These are phyloP conservation scores for Spea multiplicata DNA, from an alignment of 2,113 vertebrate genomes.

Conservation along the genomic window DNA sequence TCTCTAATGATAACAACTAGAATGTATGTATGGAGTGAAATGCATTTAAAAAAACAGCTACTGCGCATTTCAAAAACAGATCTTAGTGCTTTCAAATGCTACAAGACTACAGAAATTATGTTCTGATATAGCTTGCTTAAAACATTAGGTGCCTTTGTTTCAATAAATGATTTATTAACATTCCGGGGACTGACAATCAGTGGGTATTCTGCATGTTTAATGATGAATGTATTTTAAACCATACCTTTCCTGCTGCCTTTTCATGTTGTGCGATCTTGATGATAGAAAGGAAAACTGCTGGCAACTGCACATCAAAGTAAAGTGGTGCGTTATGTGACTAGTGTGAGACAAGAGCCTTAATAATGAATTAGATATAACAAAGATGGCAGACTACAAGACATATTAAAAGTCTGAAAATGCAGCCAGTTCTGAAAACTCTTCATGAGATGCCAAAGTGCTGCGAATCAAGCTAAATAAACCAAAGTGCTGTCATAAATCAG, in stretches of 20 bases:
- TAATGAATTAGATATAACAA: conserved; percentile 36
- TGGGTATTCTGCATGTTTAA: conserved; percentile 24
- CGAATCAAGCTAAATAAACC: background rate
- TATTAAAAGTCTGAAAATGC: conserved; percentile 14
- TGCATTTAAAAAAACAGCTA: conserved; percentile 6
- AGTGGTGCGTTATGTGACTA: conserved; percentile 35
- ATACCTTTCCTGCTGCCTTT: conserved; percentile 24
- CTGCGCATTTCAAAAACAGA: background rate
- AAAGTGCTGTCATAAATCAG: background rate
- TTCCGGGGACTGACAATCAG: conserved; percentile 19
- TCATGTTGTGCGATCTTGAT: background rate
- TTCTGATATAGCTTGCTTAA: conserved; percentile 23
- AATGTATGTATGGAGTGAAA: background rate
- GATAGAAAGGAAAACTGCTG: background rate
- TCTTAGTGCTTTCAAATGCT: conserved; percentile 17
- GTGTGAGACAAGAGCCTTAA: conserved; percentile 39
- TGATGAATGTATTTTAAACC: conserved; percentile 18
- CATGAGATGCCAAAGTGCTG: background rate
- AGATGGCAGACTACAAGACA: conserved; percentile 27
- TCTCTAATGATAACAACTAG: background rate
- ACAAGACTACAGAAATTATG: background rate
- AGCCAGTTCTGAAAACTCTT: conserved; percentile 5
- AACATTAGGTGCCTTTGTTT: conserved; percentile 35
- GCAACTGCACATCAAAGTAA: conserved; percentile 17
- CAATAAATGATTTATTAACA: conserved; percentile 24